Evolutionary conservation across 2,888 invertebrate genomes (phyloP).

Genomic region (Pollenia angustigena): DNA sequence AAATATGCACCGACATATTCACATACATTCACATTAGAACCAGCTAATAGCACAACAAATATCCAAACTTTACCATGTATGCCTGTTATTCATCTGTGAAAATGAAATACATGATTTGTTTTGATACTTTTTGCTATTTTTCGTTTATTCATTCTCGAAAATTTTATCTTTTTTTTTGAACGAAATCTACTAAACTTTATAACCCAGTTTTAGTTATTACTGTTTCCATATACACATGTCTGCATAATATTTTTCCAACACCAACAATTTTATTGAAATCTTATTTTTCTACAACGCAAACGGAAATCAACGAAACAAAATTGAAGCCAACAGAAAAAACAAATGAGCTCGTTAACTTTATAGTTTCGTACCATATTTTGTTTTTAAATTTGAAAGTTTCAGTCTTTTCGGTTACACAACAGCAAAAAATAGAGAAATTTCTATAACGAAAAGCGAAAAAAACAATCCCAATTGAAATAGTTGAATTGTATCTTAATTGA

Average conservation of each 20-base stretch:
- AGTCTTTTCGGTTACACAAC: too few relatives aligned
- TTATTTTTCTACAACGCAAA: conserved; percentile 38
- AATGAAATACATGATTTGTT: conserved; percentile 42
- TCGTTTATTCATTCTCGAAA: too few relatives aligned
- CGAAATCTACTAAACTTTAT: conserved; percentile 17
- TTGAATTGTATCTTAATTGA: conserved; percentile 42
- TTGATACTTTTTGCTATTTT: not conserved
- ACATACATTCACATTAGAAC: not conserved
- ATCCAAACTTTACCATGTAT: conserved; percentile 1
- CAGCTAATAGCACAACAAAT: not conserved
- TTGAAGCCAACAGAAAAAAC: too few relatives aligned
- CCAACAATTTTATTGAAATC: conserved; percentile 52
- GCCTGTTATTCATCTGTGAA: conserved; percentile 46
- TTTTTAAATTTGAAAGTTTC: conserved; percentile 23
- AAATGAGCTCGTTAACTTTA: conserved; percentile 51
- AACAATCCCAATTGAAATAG: conserved; percentile 8
- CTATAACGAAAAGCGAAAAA: not conserved
- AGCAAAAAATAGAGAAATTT: not conserved
- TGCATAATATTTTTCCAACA: not conserved
- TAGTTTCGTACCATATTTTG: conserved; percentile 7
- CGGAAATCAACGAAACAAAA: not conserved
- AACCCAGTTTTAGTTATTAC: conserved; percentile 27
- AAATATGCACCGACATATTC: not conserved
- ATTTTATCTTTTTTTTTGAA: not conserved
- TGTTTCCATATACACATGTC: not conserved